A percentile compares a stretch with the other conserved stretches of the same genome.
phyloP scores from a whole-genome alignment of 2,113 vertebrate species.

The Carassius auratus region DNA sequence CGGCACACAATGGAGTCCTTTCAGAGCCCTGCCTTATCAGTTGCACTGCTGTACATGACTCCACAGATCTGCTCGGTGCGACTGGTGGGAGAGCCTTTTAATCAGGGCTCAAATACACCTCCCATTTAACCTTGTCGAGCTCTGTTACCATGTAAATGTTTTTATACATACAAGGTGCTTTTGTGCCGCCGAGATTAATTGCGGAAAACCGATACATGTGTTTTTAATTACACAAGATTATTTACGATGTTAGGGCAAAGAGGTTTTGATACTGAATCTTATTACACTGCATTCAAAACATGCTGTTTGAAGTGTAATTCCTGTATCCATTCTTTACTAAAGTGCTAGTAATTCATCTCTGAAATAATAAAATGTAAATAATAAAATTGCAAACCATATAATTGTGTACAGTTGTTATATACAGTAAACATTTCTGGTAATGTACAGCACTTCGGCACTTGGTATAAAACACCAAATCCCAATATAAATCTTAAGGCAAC shows the following conservation, averaged over 20 bases:
- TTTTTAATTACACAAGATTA: conserved; percentile 57
- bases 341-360: background rate
- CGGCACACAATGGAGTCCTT: conserved; percentile 57
- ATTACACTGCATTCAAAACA: conserved; percentile 22
- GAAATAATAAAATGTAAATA: background rate
- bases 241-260: conserved; percentile 18
- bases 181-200: conserved; percentile 41
- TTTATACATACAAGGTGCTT: conserved; percentile 54
- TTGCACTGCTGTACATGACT: conserved; percentile 61
- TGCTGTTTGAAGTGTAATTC: background rate
- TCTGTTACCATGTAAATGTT: conserved; percentile 57
- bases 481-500: background rate
- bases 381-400: background rate
- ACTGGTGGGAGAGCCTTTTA: conserved; percentile 56
- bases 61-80: conserved; percentile 57
- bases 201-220: conserved; percentile 44
- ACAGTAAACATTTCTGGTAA: background rate
- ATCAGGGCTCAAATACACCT: conserved; percentile 58
- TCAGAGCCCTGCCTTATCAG: conserved; percentile 53
- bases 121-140: conserved; percentile 49
- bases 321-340: background rate
- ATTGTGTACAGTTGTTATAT: background rate
- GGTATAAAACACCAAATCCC: background rate
- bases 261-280: background rate
- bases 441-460: background rate